Base-by-base conservation (phyloP, 2,797 vertebrate genomes). In the Scarus forsteni region DNA sequence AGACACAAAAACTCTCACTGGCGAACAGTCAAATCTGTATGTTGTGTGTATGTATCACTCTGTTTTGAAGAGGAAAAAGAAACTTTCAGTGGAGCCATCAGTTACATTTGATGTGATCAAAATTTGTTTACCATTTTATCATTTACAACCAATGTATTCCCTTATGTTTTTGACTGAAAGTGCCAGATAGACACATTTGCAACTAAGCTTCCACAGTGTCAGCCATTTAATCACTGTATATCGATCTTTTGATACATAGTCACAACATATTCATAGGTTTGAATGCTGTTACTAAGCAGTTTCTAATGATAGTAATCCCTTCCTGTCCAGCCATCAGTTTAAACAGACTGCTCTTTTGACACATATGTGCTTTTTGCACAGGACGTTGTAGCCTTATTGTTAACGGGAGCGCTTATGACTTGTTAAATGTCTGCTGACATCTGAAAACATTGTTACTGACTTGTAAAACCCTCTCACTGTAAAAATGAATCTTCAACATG, bases 31-130 rank as follows among this genome's bases (percentile, higher is more conserved):
- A 70, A 75, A 77, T 72, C 74, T 92, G 70, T 88, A 78, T 85
- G 88, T 93, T 82, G 85, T 88, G 86, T 86, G 88, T 92, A 85
- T 81, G 91, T 91, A 88, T 87, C 89, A 60, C 66, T 82, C 83
- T 88, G 84, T 81, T 79, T 62, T 27, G 70, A 44, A 56, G 74
- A 52, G 64, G 69, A 51, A 15, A 53, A 65, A 67, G 50, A 72
- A 63, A 40, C 15, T 48, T 70, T 54, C 66, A 75, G 65, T 84
- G 76, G 73, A 88, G 70, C 74, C 84, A 79, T 83, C 81, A 65
- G 77, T 85, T 85, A 75, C 78, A 84, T 86, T 90, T 57, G 52
- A 88, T 87, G 87, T 90, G 84, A 83, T 88, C 79, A 75, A 77
- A 77, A 70, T 73, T 61, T 59, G 61, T 87, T 88, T 77, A 77